A percentile compares a stretch with the other conserved stretches of the same genome.
Conservation (phyloP, 2,113 vertebrate species). For the Meriones unguiculatus region DNA sequence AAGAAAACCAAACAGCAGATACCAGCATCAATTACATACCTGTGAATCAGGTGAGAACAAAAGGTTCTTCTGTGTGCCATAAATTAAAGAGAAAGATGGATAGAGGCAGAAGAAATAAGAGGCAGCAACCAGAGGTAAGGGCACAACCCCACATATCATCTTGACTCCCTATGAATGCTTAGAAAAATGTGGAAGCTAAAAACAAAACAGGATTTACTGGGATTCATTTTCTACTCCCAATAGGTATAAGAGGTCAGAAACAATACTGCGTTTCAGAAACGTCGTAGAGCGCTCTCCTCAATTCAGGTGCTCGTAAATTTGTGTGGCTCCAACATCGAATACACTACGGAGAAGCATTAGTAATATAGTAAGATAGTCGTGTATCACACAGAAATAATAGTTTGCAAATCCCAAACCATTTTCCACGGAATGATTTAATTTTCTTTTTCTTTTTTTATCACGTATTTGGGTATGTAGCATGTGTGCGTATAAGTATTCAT, state of each 20-base stretch:
- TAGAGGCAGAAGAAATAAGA: background rate
- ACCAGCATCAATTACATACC: too few relatives aligned
- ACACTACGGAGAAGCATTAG: background rate
- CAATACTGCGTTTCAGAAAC: background rate
- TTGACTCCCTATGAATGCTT: background rate
- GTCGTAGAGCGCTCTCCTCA: background rate
- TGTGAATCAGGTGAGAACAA: background rate
- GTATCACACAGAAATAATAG: background rate
- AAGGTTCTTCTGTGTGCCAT: background rate
- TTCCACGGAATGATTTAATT: background rate
- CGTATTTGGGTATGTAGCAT: background rate
- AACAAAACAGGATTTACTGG: background rate
- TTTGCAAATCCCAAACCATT: background rate
- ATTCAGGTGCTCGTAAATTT: background rate
- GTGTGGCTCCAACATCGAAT: background rate
- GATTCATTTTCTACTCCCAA: background rate
- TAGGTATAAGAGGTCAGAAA: background rate
- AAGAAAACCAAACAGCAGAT: background rate
- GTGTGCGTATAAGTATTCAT: background rate
- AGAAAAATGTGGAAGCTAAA: background rate
- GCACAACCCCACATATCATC: fast-evolving
- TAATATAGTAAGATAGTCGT: background rate
- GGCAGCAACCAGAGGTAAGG: background rate
- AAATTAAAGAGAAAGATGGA: background rate
- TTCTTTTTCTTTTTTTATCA: background rate